Evolutionary conservation across 2,113 vertebrate genomes (phyloP), one percentile per base, ranked within the genome.

Genomic region (Sardina pilchardus): DNA sequence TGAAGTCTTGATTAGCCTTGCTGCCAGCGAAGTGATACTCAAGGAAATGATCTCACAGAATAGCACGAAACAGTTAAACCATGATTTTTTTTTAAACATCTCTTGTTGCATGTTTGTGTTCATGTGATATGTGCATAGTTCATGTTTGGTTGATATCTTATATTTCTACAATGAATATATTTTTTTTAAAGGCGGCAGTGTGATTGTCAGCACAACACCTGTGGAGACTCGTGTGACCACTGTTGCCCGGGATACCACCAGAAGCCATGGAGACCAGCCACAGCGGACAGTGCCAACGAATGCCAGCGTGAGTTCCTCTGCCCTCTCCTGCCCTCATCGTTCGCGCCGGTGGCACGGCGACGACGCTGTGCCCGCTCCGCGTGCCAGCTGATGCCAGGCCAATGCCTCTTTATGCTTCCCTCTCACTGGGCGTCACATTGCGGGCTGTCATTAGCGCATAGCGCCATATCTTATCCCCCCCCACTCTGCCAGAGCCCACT

Each of bases 161-260:
- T 56, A 59, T 59, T n/a, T n/a, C n/a, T 30, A 7, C 30, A 26
- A 71, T 4, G 14, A 71, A 14, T 71, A 16, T 34, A 14, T 30
- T 16, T 26, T 89, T 85, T 81, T 14, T 84, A 50, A 50, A 99
- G 98, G 86, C 96, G 94, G 85, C 95, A 93, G 36, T 99, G 98
- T 83, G 93, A 96, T 85, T 99, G 98, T 92, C 95, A 94, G 84
- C 98, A 98, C 91, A 97, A 98, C 90, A 99, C 98, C 82, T 99
- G 98, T 30, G 97, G 98, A 1, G 94, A 97, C 89, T 97, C 96
- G 5, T 99, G 98, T 91, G 95, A 96, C 86, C 96, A 0, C 89
- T 99, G 98, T 93, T 99, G 98, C 53, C 92, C 94, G 0, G 97
- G 97, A 24, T 97, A 96, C 89, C 94, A 96, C 84, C 97, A 99